Evolutionary conservation across 2,797 vertebrate species (phyloP), one percentile per base, ranked within the genome.

Genomic region (Alcedo atthis): DNA sequence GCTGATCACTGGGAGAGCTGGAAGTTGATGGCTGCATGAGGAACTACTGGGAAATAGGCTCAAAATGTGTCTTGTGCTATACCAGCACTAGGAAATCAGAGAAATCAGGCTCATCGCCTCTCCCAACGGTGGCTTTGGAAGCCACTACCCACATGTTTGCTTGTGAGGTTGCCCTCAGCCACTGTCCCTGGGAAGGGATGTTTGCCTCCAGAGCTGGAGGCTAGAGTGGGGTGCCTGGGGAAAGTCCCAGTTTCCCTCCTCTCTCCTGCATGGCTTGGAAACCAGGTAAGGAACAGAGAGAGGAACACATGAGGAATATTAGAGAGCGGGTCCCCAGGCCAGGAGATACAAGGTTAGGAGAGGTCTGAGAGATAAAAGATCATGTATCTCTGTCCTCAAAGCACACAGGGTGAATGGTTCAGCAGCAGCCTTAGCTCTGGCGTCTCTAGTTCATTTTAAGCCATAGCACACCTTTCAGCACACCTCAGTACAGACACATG

Each of bases 111-210:
- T n/a, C 59, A 5, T 10, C 0, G 0, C 30, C 21, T 69, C 58
- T 45, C 22, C 37, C 0, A 2, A 3, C 7, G 2, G n/a, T 33
- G 43, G 6, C 42, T n/a, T 37, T 33, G 21, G 33, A 45, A 77
- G 70, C 49, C n/a, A 67, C 13, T 8, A 20, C 32, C 33, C 0
- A 0, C 1, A 9, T 3, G 7, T 35, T 54, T 49, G 33, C 2
- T 0, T 11, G 37, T 2, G 20, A 49, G 25, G 32, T 45, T 53
- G 77, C 0, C 6, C 67, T 70, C 57, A 40, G n/a, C 45, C 4
- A 2, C 57, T 32, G 8, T 6, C 54, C 73, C 32, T 11, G 20
- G n/a, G 53, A 30, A 33, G 66, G 35, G 58, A 66, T 46, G 46
- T 30, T 33, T 37, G 40, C 75, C 10, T 30, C 20, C 24, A 5